phyloP scores from a whole-genome alignment of 2,113 vertebrate genomes.

The Etheostoma spectabile region DNA sequence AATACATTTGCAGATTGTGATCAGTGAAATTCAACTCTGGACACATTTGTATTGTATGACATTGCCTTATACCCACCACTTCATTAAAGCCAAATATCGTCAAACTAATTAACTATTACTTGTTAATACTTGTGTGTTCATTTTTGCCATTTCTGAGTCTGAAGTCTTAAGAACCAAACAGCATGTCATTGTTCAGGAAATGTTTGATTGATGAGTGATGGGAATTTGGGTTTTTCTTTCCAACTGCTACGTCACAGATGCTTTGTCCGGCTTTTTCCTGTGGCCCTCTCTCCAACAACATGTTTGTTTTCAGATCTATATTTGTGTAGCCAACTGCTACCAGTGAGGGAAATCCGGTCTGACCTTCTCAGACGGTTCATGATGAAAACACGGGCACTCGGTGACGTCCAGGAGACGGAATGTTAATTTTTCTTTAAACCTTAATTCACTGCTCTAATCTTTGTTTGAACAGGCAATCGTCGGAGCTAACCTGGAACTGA shows the following conservation, averaged over 20 bases:
- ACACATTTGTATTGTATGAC: not conserved
- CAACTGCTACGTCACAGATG: slow-evolving; percentile 60
- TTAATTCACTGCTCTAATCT: slow-evolving; percentile 53
- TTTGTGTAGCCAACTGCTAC: slow-evolving; percentile 67
- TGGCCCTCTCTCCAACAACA: slow-evolving; percentile 67
- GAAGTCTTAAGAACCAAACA: slow-evolving; percentile 49
- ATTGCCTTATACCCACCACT: not conserved
- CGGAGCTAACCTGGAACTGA: slow-evolving; percentile 1
- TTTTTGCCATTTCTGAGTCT: slow-evolving; percentile 32
- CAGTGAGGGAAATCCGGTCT: slow-evolving; percentile 76
- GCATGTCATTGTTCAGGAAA: slow-evolving; percentile 57
- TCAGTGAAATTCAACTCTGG: not conserved
- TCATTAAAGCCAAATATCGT: not conserved
- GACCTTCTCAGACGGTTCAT: slow-evolving; percentile 55
- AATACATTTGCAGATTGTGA: not conserved
- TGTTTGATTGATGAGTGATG: slow-evolving; percentile 54
- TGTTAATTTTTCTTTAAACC: slow-evolving; percentile 48
- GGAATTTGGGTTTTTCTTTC: slow-evolving; percentile 67
- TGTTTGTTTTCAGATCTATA: slow-evolving; percentile 74
- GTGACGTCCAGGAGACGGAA: slow-evolving; percentile 63
- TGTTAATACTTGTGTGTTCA: slow-evolving; percentile 4
- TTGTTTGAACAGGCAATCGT: slow-evolving; percentile 59
- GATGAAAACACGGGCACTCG: slow-evolving; percentile 61
- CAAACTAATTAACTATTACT: not conserved
- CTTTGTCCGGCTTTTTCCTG: slow-evolving; percentile 76